These are phyloP conservation scores for Xenus cinereus DNA, from an alignment of 2,113 vertebrate species.

Conservation along the genomic window DNA sequence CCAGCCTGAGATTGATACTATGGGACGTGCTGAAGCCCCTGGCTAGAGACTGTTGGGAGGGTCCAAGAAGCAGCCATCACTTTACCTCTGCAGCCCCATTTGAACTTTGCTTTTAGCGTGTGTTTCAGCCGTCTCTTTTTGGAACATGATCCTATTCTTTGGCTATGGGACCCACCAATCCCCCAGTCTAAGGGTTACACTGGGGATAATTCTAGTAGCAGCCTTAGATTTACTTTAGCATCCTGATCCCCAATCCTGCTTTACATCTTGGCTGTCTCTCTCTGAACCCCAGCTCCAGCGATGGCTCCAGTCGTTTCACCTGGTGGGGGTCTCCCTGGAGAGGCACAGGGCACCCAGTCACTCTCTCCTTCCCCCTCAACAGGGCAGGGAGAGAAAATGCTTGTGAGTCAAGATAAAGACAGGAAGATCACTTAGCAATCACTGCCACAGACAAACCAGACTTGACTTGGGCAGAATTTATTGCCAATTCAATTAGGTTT, in stretches of 20 bases:
- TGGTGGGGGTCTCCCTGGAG: neutral
- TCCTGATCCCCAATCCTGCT: neutral
- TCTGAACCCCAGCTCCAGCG: neutral
- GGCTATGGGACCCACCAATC: neutral
- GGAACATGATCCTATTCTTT: neutral
- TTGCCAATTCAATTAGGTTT: neutral
- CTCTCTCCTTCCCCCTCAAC: neutral
- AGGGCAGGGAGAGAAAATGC: neutral
- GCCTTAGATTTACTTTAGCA: neutral
- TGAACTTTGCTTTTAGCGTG: neutral
- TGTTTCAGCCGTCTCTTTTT: neutral
- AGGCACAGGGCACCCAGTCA: neutral
- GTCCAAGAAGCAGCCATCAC: neutral
- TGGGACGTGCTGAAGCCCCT: neutral
- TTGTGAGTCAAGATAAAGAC: neutral
- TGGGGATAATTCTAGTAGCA: neutral
- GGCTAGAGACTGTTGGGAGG: neutral
- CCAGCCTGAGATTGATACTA: neutral
- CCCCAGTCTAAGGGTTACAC: neutral
- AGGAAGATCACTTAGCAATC: neutral
- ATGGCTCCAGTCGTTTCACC: neutral
- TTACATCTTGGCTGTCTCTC: neutral
- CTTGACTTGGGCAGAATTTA: neutral
- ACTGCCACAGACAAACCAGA: neutral
- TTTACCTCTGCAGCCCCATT: neutral